phyloP scores from a whole-genome alignment of 2,888 invertebrate species.

The Epirrhoe alternata region DNA sequence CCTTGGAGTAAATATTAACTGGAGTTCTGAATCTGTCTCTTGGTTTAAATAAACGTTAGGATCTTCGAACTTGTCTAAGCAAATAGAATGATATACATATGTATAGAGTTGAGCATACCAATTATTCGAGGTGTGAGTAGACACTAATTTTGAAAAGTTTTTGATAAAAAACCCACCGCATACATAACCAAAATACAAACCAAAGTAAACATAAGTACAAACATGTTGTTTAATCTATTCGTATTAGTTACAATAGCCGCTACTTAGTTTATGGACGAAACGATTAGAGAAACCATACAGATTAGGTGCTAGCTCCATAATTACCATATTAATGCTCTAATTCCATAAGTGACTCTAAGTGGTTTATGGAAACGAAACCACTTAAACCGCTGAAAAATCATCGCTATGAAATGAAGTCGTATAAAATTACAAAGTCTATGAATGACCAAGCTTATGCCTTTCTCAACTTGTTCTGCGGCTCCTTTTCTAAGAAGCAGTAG shows the following conservation, averaged over 20 bases:
- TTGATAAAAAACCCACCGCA: not conserved
- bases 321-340: slow-evolving; percentile 18
- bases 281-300: slow-evolving; percentile 22
- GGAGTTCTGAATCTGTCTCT: not conserved
- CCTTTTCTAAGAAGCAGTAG: slow-evolving; percentile 57
- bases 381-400: slow-evolving; percentile 7
- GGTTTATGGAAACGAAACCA: slow-evolving; percentile 6
- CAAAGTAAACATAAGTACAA: too few relatives aligned
- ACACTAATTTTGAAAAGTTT: not conserved
- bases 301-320: not conserved
- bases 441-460: slow-evolving; percentile 26
- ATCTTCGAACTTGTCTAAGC: not conserved
- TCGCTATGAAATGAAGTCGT: slow-evolving; percentile 8
- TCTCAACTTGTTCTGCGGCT: slow-evolving; percentile 44
- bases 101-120: not conserved
- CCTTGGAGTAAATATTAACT: not conserved
- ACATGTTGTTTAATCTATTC: too few relatives aligned
- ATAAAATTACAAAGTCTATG: slow-evolving; percentile 26
- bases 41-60: not conserved
- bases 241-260: too few relatives aligned
- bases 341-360: slow-evolving; percentile 19
- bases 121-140: not conserved
- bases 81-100: too few relatives aligned
- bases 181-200: too few relatives aligned
- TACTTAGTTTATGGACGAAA: not conserved